phyloP scores from a whole-genome alignment of 2,113 vertebrate genomes.

The Carassius carassius region DNA sequence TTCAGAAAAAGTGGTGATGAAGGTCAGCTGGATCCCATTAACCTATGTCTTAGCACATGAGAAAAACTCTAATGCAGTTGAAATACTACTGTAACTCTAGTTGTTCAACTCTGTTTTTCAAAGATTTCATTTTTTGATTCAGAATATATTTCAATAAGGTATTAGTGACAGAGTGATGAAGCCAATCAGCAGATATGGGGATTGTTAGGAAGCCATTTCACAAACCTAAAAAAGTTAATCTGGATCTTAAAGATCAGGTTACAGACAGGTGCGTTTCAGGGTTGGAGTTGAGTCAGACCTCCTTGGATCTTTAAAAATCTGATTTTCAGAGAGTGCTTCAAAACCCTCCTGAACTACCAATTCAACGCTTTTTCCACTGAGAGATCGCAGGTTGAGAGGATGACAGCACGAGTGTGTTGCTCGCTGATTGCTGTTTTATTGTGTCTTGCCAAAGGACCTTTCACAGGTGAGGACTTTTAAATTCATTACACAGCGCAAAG shows the following conservation, averaged over 20 bases:
- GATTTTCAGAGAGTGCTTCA: neutral
- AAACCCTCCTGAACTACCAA: neutral
- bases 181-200: no score
- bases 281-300: neutral
- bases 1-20: no score
- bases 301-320: neutral
- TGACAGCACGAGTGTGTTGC: constrained; percentile 22
- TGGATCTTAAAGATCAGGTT: neutral
- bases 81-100: no score
- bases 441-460: constrained; percentile 8
- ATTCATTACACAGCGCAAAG: neutral
- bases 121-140: no score
- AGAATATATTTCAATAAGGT: no score
- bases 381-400: constrained; percentile 34
- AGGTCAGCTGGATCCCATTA: no score
- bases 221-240: neutral
- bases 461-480: constrained; percentile 48
- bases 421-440: constrained; percentile 33
- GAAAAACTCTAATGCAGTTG: no score
- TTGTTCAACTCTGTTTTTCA: no score
- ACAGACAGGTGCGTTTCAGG: neutral
- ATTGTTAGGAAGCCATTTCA: no score
- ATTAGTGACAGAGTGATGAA: no score
- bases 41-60: no score
- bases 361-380: neutral